Evolutionary conservation across 2,113 vertebrate species (phyloP).

Genomic region (Mormyrus lacerda): DNA sequence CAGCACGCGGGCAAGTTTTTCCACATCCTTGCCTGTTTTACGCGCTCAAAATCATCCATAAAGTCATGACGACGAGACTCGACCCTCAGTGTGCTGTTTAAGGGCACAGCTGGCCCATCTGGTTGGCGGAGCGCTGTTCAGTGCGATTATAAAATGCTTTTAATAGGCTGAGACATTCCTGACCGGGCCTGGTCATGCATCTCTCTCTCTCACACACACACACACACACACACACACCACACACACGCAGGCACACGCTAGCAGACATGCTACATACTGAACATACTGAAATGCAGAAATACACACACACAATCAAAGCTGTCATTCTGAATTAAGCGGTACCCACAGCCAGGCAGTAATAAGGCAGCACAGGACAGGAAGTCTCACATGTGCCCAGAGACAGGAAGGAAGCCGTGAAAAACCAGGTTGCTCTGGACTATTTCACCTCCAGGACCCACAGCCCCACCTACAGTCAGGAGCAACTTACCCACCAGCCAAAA

Average conservation of each 20-base stretch:
- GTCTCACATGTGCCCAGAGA: neutral
- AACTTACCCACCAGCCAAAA: neutral
- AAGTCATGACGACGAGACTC: neutral
- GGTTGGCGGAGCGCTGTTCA: neutral
- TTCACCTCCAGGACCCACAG: slow-evolving; percentile 9
- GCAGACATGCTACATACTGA: neutral
- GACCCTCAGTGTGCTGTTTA: neutral
- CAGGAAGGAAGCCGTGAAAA: slow-evolving; percentile 22
- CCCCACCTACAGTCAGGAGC: neutral
- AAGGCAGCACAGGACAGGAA: slow-evolving; percentile 11
- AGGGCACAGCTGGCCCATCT: neutral
- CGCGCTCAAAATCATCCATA: neutral
- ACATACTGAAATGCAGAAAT: neutral
- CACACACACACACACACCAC: neutral
- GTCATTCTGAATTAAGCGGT: neutral
- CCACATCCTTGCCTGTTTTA: neutral
- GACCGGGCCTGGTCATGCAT: neutral
- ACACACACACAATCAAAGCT: neutral
- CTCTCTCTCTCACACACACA: neutral
- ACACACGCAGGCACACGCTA: neutral
- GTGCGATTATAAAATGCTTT: slow-evolving; percentile 7
- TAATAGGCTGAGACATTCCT: slow-evolving; percentile 8
- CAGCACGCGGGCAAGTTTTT: neutral
- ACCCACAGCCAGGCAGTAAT: neutral
- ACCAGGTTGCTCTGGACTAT: neutral